A percentile compares a stretch with the other conserved stretches of the same genome.
Conservation (phyloP, 1,140 invertebrate genomes). For the Pygmarrhopalites habei region DNA sequence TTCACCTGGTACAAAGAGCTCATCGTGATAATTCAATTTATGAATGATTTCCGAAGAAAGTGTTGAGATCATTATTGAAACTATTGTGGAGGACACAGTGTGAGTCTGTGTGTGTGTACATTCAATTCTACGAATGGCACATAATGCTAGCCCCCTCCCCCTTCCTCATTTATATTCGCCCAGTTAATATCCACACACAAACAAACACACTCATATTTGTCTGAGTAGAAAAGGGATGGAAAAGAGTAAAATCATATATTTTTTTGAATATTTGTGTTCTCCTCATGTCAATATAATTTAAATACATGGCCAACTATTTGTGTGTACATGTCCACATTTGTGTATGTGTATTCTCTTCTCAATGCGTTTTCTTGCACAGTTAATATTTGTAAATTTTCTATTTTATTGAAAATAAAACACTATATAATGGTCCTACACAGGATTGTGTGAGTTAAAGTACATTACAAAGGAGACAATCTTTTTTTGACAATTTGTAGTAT, state of each 20-base stretch:
- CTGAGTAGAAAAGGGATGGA: neutral
- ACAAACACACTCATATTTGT: neutral
- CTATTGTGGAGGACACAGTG: constrained; percentile 27
- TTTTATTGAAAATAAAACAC: too few relatives aligned
- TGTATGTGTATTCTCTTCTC: too few relatives aligned
- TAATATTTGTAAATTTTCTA: too few relatives aligned
- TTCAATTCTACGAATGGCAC: neutral
- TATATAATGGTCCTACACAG: too few relatives aligned
- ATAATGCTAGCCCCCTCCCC: neutral
- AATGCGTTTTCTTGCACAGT: too few relatives aligned
- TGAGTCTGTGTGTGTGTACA: constrained; percentile 15
- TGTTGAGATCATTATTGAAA: constrained; percentile 36
- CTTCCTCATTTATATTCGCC: neutral
- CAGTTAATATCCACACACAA: too few relatives aligned
- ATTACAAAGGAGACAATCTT: too few relatives aligned
- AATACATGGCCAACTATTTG: too few relatives aligned
- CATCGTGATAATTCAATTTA: constrained; percentile 38
- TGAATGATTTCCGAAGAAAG: constrained; percentile 26
- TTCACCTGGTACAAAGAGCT: constrained; percentile 35
- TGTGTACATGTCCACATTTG: too few relatives aligned
- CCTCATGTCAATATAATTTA: neutral
- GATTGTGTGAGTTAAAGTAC: too few relatives aligned
- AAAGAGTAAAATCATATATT: neutral
- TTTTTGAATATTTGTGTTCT: neutral
- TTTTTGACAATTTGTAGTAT: too few relatives aligned